Conservation (phyloP, 1,140 invertebrate species). For the Caenorhabditis latens region DNA sequence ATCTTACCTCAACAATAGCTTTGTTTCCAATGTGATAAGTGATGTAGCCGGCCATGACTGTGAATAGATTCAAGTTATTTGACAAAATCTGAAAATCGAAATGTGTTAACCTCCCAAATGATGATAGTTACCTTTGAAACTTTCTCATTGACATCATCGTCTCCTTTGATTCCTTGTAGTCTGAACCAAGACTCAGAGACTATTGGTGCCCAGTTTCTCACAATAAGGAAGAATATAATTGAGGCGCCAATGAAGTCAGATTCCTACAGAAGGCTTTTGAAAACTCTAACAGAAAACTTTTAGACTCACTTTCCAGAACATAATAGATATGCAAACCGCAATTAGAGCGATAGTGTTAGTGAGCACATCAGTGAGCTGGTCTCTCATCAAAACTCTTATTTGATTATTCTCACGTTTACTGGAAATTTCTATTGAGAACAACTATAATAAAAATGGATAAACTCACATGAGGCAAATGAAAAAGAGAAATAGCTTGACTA, state of each 20-base stretch:
- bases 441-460: neutral
- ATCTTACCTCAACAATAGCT: neutral
- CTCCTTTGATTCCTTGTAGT: conserved; percentile 36
- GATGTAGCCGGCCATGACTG: neutral
- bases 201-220: conserved; percentile 53
- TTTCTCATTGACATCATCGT: conserved; percentile 12
- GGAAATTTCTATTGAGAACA: neutral
- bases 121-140: neutral
- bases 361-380: conserved; percentile 52
- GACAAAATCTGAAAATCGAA: neutral
- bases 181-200: conserved; percentile 38
- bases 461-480: conserved; percentile 34
- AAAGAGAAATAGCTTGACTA: conserved; percentile 6
- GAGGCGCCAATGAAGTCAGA: conserved; percentile 43
- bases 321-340: neutral
- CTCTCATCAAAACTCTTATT: conserved; percentile 49
- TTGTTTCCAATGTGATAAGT: conserved; percentile 48
- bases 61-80: neutral
- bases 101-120: neutral
- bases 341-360: conserved; percentile 41
- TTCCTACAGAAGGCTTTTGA: neutral
- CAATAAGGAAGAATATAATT: conserved; percentile 26
- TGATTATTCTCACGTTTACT: conserved; percentile 32
- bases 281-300: neutral
- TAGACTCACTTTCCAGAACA: neutral